A percentile compares a stretch with the other conserved stretches of the same genome.
Conservation (phyloP, 2,888 invertebrate genomes). For the Poecilobothrus nobilitatus region DNA sequence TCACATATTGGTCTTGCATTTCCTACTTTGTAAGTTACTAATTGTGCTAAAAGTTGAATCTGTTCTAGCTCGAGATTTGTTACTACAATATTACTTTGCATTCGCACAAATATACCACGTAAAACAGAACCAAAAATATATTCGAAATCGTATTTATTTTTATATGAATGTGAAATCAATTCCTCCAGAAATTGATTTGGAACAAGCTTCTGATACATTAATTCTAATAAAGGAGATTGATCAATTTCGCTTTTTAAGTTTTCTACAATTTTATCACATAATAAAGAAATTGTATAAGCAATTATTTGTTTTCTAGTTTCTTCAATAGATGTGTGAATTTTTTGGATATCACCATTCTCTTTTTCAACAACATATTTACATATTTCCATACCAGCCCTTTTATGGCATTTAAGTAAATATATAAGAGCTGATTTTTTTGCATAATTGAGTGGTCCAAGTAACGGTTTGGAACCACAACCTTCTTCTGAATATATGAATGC, state of each 20-base stretch:
- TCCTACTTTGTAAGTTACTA: constrained; percentile 70
- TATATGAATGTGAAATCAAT: constrained; percentile 49
- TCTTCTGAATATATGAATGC: background rate
- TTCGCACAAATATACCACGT: constrained; percentile 39
- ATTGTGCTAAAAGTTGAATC: constrained; percentile 64
- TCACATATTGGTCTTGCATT: constrained; percentile 69
- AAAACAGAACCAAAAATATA: constrained; percentile 38
- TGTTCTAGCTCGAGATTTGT: constrained; percentile 50
- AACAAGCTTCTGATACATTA: constrained; percentile 52
- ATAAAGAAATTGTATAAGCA: constrained; percentile 51
- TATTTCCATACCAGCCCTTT: constrained; percentile 27
- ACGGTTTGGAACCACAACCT: constrained; percentile 26
- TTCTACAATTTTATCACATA: constrained; percentile 37
- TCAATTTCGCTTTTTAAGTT: constrained; percentile 33
- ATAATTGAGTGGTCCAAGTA: constrained; percentile 24
- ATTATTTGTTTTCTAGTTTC: constrained; percentile 40
- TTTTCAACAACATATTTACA: constrained; percentile 33
- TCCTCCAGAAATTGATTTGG: constrained; percentile 55
- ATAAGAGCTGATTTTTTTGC: constrained; percentile 36
- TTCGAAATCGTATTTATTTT: constrained; percentile 39
- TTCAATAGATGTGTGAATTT: constrained; percentile 11
- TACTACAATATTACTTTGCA: constrained; percentile 33
- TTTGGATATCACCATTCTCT: constrained; percentile 34
- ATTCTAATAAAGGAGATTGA: constrained; percentile 51
- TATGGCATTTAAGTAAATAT: constrained; percentile 37